Evolutionary conservation across 1,140 invertebrate genomes (phyloP).

Genomic region (Hydropsyche tenuis): DNA sequence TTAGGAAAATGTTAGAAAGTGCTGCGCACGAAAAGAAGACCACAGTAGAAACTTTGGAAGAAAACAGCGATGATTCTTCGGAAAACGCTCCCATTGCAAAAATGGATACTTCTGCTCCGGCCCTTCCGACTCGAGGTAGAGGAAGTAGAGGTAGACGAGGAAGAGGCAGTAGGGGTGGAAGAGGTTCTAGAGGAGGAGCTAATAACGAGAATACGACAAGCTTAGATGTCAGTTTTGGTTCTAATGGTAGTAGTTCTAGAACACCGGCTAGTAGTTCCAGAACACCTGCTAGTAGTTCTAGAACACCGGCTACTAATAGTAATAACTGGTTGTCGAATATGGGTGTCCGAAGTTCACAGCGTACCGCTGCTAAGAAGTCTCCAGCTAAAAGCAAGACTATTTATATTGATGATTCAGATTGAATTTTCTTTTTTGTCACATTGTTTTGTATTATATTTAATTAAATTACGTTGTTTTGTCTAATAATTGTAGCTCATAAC

Average conservation of each 20-base stretch:
- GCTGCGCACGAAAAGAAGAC: conserved; percentile 4
- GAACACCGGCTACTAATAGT: not conserved
- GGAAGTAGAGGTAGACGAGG: conserved; percentile 38
- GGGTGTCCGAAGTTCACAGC: too few species aligned
- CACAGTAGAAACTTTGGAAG: conserved; percentile 2
- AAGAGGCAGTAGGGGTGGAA: conserved; percentile 35
- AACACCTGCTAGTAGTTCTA: not conserved
- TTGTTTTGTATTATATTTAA: not conserved
- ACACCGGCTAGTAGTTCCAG: conserved; percentile 36
- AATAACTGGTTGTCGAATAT: too few species aligned
- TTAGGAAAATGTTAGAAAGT: conserved; percentile 32
- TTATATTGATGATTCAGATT: conserved; percentile 28
- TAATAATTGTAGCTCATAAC: too few species aligned
- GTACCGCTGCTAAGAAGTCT: too few species aligned
- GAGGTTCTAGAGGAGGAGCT: conserved; percentile 39
- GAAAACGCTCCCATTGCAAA: not conserved
- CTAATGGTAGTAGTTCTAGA: conserved; percentile 14
- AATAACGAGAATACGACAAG: not conserved
- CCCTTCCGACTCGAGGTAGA: conserved; percentile 21
- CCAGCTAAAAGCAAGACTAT: conserved; percentile 8
- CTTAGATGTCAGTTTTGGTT: conserved; percentile 19
- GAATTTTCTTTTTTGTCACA: not conserved
- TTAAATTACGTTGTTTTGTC: too few species aligned
- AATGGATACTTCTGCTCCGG: not conserved
- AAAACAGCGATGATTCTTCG: conserved; percentile 33